Evolutionary conservation across 2,113 vertebrate genomes (phyloP).

Genomic region (Psittacus erithacus): DNA sequence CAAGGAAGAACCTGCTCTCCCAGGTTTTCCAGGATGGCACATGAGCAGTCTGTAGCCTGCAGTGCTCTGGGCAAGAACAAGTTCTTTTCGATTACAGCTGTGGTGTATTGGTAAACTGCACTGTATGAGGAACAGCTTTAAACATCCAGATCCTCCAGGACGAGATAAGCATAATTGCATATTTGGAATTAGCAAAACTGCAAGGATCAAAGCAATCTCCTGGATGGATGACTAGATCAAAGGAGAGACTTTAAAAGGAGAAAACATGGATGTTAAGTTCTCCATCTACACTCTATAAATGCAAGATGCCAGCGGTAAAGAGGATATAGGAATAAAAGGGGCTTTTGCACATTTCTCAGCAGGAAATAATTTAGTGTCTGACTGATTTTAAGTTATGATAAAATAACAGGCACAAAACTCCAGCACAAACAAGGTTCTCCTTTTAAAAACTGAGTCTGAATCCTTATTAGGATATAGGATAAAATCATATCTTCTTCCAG

Average conservation of each 20-base stretch:
- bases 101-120: conserved; percentile 32
- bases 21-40: background rate
- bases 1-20: background rate
- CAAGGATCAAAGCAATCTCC: conserved; percentile 60
- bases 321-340: conserved; percentile 40
- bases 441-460: background rate
- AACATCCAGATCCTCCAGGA: conserved; percentile 56
- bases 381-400: conserved; percentile 61
- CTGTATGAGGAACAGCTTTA: background rate
- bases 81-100: conserved; percentile 21
- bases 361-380: conserved; percentile 46
- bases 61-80: conserved; percentile 22
- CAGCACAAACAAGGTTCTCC: background rate
- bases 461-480: conserved; percentile 35
- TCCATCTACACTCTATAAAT: conserved; percentile 37
- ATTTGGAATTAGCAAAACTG: conserved; percentile 57
- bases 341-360: conserved; percentile 48
- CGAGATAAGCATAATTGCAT: conserved; percentile 57
- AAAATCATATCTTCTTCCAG: conserved; percentile 28
- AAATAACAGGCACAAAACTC: conserved; percentile 37
- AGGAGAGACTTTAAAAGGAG: conserved; percentile 55
- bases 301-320: conserved; percentile 48
- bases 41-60: background rate
- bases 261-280: conserved; percentile 59
- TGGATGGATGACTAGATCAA: conserved; percentile 60